These are phyloP conservation scores for Cremastinae sp. DNA, from an alignment of 2,888 invertebrate species.

Conservation along the genomic window DNA sequence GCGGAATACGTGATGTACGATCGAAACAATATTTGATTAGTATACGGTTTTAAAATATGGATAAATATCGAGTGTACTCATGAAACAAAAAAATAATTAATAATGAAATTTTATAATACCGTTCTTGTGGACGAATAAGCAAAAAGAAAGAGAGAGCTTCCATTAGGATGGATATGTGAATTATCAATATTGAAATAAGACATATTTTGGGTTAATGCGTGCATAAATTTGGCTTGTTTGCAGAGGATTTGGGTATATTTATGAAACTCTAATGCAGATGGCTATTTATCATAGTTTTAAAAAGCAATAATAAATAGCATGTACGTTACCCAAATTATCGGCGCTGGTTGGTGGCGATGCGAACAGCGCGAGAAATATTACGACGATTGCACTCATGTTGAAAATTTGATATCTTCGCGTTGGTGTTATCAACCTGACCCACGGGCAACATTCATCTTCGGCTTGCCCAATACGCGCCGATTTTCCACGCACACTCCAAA, in stretches of 20 bases:
- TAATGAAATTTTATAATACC: too few relatives aligned
- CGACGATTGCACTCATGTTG: conserved; percentile 67
- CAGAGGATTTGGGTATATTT: background rate
- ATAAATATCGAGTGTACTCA: too few relatives aligned
- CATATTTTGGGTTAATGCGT: background rate
- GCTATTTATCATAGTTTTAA: conserved; percentile 2
- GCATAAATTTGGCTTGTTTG: conserved; percentile 2
- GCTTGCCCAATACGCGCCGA: conserved; percentile 15
- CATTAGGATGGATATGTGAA: too few relatives aligned
- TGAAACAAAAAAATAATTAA: too few relatives aligned
- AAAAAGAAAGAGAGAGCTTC: too few relatives aligned
- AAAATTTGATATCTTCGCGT: conserved; percentile 57
- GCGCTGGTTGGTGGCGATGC: conserved; percentile 63
- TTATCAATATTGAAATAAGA: too few relatives aligned
- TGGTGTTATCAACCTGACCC: conserved; percentile 62
- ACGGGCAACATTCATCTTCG: conserved; percentile 62
- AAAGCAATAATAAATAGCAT: conserved; percentile 11
- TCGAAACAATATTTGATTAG: too few relatives aligned
- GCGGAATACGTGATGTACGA: too few relatives aligned
- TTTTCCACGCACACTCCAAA: background rate
- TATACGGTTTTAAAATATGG: too few relatives aligned
- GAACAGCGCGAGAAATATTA: conserved; percentile 64
- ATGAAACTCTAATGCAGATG: background rate
- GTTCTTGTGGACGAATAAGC: too few relatives aligned
- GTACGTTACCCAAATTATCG: conserved; percentile 73